Evolutionary conservation across 30 jellyfish, hydroid and myxozoan species (phyloP).

Genomic region (Aurelia coerulea): DNA sequence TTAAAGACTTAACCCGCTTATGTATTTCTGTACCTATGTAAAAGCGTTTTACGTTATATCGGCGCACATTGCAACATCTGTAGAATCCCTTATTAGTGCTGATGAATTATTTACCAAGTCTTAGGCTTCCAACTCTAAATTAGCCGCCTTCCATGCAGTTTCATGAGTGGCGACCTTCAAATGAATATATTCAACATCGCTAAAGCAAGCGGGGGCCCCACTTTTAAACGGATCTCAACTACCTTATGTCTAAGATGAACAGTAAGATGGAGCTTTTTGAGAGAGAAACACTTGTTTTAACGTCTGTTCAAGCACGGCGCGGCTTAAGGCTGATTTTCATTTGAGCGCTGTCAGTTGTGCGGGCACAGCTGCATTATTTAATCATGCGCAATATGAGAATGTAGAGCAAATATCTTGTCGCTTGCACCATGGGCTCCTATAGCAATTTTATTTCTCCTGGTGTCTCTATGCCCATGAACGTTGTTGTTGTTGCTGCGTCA

Average conservation of each 20-base stretch:
- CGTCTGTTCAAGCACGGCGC: no score
- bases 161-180: slow-evolving; percentile 24
- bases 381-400: no score
- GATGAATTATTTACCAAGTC: slow-evolving; percentile 52
- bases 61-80: slow-evolving; percentile 77
- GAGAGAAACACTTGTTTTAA: no score
- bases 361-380: no score
- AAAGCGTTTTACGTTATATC: slow-evolving; percentile 65
- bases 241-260: not conserved
- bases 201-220: not conserved
- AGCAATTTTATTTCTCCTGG: no score
- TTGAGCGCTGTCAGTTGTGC: no score
- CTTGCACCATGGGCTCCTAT: no score
- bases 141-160: slow-evolving; percentile 41
- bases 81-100: slow-evolving; percentile 58
- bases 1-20: slow-evolving; percentile 84
- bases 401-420: no score
- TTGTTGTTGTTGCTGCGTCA: no score
- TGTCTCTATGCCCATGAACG: no score
- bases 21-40: slow-evolving; percentile 77
- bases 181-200: not conserved
- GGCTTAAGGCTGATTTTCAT: no score
- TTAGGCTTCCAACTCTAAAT: slow-evolving; percentile 56
- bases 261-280: no score
- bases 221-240: not conserved